Evolutionary conservation across 37 sponge, comb jelly and placozoan genomes (phyloP).

Genomic region (Mnemiopsis leidyi): DNA sequence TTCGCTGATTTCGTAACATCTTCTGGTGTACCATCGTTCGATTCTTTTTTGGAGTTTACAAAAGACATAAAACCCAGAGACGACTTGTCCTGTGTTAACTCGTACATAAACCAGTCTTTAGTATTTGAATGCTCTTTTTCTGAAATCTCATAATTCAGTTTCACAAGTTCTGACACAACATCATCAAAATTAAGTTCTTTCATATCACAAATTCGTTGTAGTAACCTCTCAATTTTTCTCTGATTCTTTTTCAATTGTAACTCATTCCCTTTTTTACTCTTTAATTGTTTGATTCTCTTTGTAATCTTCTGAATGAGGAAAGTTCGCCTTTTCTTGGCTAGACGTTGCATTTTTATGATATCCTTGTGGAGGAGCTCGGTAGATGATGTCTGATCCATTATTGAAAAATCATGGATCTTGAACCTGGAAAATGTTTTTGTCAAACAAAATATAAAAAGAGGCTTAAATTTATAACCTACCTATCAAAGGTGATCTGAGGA

Average conservation of each 20-base stretch:
- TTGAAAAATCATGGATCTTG: too few species aligned
- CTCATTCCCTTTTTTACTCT: constrained; percentile 42
- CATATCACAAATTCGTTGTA: not conserved
- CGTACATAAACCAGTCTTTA: constrained; percentile 14
- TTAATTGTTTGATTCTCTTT: constrained; percentile 4
- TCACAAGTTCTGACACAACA: not conserved
- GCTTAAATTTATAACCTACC: too few species aligned
- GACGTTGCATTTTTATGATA: constrained; percentile 24
- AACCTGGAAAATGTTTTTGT: too few species aligned
- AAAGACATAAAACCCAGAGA: constrained; percentile 55
- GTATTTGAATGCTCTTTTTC: not conserved
- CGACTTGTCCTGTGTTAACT: constrained; percentile 11
- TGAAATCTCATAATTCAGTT: not conserved
- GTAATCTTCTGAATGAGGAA: constrained; percentile 56
- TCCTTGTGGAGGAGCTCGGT: too few species aligned
- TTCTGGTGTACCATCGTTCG: not conserved
- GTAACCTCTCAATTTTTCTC: not conserved
- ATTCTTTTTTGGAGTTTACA: not conserved
- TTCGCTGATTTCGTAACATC: not conserved
- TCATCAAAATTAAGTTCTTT: not conserved
- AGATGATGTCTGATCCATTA: too few species aligned
- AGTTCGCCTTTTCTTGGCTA: constrained; percentile 6
- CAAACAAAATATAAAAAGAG: too few species aligned
- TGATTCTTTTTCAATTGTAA: constrained; percentile 7
- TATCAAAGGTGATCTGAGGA: too few species aligned